phyloP scores from a whole-genome alignment of 2,797 vertebrate species.

The Sebastes flavidus region DNA sequence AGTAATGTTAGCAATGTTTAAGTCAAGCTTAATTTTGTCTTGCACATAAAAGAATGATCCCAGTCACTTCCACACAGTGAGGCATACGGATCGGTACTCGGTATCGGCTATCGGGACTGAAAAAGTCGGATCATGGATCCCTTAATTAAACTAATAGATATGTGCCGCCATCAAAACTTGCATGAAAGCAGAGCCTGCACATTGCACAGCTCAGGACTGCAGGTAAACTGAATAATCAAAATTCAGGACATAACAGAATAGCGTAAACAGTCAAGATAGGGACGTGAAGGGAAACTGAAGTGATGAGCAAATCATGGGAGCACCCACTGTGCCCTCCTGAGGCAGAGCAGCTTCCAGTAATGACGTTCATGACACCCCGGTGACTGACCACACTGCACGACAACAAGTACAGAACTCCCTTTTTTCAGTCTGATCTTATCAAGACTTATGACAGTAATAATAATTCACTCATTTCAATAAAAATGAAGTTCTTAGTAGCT shows the following conservation, averaged over 20 bases:
- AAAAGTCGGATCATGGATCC: no score
- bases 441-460: neutral
- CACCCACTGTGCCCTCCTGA: constrained; percentile 16
- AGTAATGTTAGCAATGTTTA: no score
- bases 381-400: neutral
- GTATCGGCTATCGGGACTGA: no score
- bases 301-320: constrained; percentile 1
- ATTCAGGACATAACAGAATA: neutral
- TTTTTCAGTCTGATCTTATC: neutral
- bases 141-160: neutral
- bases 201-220: neutral
- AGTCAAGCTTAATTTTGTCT: no score
- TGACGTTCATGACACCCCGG: neutral
- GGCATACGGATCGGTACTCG: no score
- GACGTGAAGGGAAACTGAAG: neutral
- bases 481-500: neutral
- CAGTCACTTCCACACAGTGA: no score
- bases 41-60: no score
- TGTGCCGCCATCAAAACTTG: neutral
- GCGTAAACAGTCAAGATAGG: neutral
- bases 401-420: neutral
- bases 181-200: neutral
- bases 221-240: neutral
- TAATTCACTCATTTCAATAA: neutral
- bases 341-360: constrained; percentile 5